Evolutionary conservation across 2,113 vertebrate genomes (phyloP), one percentile per base, ranked within the genome.

Genomic region (Mormyrus lacerda): DNA sequence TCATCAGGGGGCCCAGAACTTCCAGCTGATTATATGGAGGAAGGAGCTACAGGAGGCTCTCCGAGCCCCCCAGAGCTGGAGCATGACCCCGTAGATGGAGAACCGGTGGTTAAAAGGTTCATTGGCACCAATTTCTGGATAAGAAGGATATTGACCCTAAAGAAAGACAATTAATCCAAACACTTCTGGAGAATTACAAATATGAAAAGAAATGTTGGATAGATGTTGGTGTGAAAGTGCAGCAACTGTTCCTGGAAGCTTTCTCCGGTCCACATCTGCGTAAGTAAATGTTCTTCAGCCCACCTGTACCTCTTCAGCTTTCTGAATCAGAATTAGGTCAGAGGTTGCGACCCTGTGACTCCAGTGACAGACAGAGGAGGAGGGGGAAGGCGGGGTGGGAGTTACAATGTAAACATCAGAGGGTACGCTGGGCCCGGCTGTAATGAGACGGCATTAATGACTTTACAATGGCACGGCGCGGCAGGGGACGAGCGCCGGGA

Each of bases 371-470:
- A 53, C 44, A 47, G 89, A 48, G 65, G 35, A 79, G 89, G 31
- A 42, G 51, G 21, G 8, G 27, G 6, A 88, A 90, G 91, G 39
- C 1, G 15, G 8, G 31, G 8, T 35, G 31, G 53, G 8, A 89
- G 88, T 91, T 90, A 55, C 90, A 87, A 90, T 92, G 91, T 93
- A 91, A 93, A 93, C 92, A 27, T 50, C 83, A 73, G 79, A 47
- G 8, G 90, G 90, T 91, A 27, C 58, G 73, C 3, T 3, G 48
- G 90, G 50, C 61, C 24, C 19, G 21, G 47, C 84, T 87, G 89
- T 92, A 94, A 95, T 93, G 91, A 94, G 91, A 91, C 88, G 83
- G 79, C 93, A 92, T 91, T 91, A 94, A 91, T 91, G 91, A 89
- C 92, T 91, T 91, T 76, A 53, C 7, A 19, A 44, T 65, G n/a